Base-by-base conservation (phyloP, 2,888 invertebrate genomes). In the Iphiclides podalirius region DNA sequence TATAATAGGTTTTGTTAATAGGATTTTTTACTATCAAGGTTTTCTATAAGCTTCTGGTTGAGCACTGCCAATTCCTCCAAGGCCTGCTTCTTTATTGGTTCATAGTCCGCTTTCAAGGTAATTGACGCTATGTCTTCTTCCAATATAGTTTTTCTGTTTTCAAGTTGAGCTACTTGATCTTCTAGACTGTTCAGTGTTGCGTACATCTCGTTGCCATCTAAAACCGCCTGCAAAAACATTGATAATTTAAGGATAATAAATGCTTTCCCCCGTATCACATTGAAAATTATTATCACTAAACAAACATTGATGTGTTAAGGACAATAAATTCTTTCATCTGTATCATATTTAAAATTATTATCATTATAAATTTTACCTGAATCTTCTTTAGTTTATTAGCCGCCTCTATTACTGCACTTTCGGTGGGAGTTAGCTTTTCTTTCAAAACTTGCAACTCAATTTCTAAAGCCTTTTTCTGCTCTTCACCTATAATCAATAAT, bases 131-230 rank as follows among this genome's bases (percentile, higher is more conserved):
- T 91, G 64, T 92, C 93, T 63, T 93, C 92, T 67, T 91, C 90
- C 59, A 94, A 79, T 7, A 91, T 89, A 51, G 91, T 92, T 70
- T 94, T 94, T 58, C 91, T 92, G 55, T 91, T 91, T 61, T 93
- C 94, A 26, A 94, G 74, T 49, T 92, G 91, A 8, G 92, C 91
- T 61, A 94, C 80, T 67, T 93, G 93, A 45, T 92, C 91, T 71
- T 95, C 94, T 56, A 95, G 70, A 38, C 85, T 90, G 56, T 90
- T 91, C n/a, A 95, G 80, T 72, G 94, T 93, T 1, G 87, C 73
- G 63, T 92, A 92, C 69, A 93, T 92, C 72, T 94, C 94, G 68
- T 94, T 94, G 23, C 92, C 93, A 52, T 92, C 90, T 8, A 95
- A 80, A 61, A 90, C 90, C 49, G 85, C 75, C 90, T 93, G 86